Evolutionary conservation across 2,797 vertebrate genomes (phyloP), one percentile per base, ranked within the genome.

Genomic region (Diplodus sargus): DNA sequence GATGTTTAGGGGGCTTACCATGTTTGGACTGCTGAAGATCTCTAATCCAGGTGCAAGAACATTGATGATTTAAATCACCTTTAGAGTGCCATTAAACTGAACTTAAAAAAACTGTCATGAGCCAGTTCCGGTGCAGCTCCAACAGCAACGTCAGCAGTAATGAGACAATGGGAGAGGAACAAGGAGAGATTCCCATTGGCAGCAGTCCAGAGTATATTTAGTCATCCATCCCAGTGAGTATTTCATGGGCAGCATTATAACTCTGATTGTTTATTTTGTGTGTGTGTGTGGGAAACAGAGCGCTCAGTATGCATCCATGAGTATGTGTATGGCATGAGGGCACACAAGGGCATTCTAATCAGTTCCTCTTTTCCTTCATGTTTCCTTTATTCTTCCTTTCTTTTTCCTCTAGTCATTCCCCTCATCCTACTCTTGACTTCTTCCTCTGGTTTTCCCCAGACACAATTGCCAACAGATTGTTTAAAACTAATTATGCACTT

Each of bases 151-250:
- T 82, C 67, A 85, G 60, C 82, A 74, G 47, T 81, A 82, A 75
- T 71, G 74, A 84, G 81, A 93, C 90, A 94, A 92, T 90, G 90
- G 79, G 85, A 91, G 87, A 78, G 81, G 65, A 83, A 84, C 34
- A n/a, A 82, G 74, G 64, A 90, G 81, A 91, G 86, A 90, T 93
- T 94, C 94, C 91, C 92, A 93, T 81, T 94, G 95, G 94, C 92
- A 78, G 12, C 0, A 53, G 43, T 91, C 92, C 94, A 94, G 76
- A 79, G 70, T 93, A 92, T 92, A 92, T 94, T 93, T 93, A 94
- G 93, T 90, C 82, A 88, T 88, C 81, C 63, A 58, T 91, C 85
- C 90, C 85, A 85, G 68, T 88, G 75, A 85, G 89, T 51, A 85
- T 90, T 82, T 85, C 64, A 82, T 84, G 81, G 65, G 70, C 61